Evolutionary conservation across 2,888 invertebrate species (phyloP).

Genomic region (Caprella mutica): DNA sequence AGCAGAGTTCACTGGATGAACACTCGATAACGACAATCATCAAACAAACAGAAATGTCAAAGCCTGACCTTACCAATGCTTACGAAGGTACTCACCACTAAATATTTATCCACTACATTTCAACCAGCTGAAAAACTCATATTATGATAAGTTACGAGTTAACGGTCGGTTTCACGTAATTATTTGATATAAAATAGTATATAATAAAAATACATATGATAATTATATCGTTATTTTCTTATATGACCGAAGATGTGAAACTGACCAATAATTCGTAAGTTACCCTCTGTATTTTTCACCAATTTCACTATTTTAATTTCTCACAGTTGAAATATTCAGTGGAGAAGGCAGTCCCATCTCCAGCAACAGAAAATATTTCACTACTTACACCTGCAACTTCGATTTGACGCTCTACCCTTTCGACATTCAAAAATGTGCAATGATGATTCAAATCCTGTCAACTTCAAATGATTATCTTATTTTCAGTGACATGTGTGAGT

Average conservation of each 20-base stretch:
- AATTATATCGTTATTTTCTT: too few relatives aligned
- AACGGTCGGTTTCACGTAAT: too few relatives aligned
- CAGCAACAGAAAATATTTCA: slow-evolving; percentile 14
- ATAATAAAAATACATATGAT: too few relatives aligned
- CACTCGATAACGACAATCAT: slow-evolving; percentile 20
- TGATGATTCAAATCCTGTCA: slow-evolving; percentile 16
- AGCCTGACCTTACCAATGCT: slow-evolving; percentile 19
- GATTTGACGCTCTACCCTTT: slow-evolving; percentile 19
- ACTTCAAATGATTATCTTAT: slow-evolving; percentile 25
- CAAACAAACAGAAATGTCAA: neutral
- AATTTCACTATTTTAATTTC: too few relatives aligned
- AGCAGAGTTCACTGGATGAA: slow-evolving; percentile 18
- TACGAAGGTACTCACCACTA: slow-evolving; percentile 29
- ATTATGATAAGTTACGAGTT: too few relatives aligned
- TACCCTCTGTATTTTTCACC: too few relatives aligned
- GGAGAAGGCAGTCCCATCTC: slow-evolving; percentile 20
- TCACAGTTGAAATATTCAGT: slow-evolving; percentile 19
- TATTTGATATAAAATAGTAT: too few relatives aligned
- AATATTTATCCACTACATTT: too few relatives aligned
- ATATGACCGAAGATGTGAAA: too few relatives aligned
- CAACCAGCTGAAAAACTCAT: too few relatives aligned
- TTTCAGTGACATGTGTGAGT: too few relatives aligned
- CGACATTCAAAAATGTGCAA: slow-evolving; percentile 16
- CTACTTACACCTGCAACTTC: slow-evolving; percentile 17
- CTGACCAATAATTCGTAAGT: too few relatives aligned